These are phyloP conservation scores for Macaria liturata DNA, from an alignment of 2,888 invertebrate species.

Conservation along the genomic window DNA sequence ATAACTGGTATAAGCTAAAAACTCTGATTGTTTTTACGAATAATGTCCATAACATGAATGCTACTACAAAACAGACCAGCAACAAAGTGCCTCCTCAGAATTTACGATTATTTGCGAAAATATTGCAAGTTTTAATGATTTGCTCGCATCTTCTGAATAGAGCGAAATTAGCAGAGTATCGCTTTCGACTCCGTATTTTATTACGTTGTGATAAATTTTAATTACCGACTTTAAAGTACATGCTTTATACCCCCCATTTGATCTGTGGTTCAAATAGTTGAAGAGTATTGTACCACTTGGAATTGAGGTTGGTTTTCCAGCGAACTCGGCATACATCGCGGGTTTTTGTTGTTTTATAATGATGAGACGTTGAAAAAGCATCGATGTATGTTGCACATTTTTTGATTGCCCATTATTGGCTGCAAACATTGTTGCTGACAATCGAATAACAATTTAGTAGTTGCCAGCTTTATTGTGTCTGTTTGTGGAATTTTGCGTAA, in stretches of 20 bases:
- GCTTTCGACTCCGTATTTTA: conserved; percentile 48
- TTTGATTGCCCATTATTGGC: conserved; percentile 36
- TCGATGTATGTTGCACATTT: conserved; percentile 31
- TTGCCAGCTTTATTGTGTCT: conserved; percentile 51
- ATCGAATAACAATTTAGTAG: conserved; percentile 50
- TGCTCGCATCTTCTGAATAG: conserved; percentile 44
- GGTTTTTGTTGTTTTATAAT: conserved; percentile 1
- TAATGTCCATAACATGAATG: neutral
- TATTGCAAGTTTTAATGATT: conserved; percentile 32
- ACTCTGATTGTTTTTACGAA: neutral
- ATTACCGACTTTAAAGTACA: conserved; percentile 53
- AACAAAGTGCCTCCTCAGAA: conserved; percentile 12
- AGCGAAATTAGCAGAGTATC: conserved; percentile 49
- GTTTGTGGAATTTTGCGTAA: conserved; percentile 76
- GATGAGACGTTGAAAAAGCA: neutral
- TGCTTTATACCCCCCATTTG: conserved; percentile 44
- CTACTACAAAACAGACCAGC: conserved; percentile 1
- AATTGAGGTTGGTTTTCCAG: conserved; percentile 34
- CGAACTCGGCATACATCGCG: conserved; percentile 20
- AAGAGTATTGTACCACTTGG: conserved; percentile 33
- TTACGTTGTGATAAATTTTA: conserved; percentile 64
- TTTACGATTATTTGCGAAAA: conserved; percentile 21
- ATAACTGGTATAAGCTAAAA: neutral
- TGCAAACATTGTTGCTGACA: conserved; percentile 57
- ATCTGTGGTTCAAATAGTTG: conserved; percentile 61